Evolutionary conservation across 37 sponge, comb jelly and placozoan genomes (phyloP).

Genomic region (Haliclona indistincta): DNA sequence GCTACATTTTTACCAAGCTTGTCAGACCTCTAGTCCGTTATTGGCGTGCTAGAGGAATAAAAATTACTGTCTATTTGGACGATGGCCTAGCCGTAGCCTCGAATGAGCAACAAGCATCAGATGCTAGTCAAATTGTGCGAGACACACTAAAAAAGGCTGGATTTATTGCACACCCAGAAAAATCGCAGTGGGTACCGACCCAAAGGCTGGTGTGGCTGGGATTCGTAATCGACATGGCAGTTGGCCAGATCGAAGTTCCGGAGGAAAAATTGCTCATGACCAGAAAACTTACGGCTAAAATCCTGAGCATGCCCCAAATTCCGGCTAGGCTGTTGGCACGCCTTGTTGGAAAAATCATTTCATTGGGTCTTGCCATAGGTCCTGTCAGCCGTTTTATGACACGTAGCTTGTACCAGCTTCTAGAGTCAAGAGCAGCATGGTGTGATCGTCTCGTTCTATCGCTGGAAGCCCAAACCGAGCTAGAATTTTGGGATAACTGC

Average conservation of each 20-base stretch:
- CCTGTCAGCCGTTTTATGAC: neutral
- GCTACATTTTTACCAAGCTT: slow-evolving; percentile 40
- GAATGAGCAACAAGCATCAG: neutral
- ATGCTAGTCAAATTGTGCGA: neutral
- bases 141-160: slow-evolving; percentile 4
- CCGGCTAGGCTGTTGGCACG: neutral
- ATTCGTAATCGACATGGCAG: slow-evolving; percentile 1
- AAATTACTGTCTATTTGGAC: slow-evolving; percentile 33
- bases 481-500: slow-evolving; percentile 23
- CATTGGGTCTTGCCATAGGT: slow-evolving; percentile 18
- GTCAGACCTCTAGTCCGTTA: slow-evolving; percentile 16
- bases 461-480: slow-evolving; percentile 1
- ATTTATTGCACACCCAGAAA: neutral
- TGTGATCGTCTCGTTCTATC: neutral
- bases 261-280: neutral
- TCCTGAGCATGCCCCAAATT: neutral
- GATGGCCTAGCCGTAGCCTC: slow-evolving; percentile 19
- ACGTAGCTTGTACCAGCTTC: neutral
- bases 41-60: slow-evolving; percentile 26
- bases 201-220: neutral
- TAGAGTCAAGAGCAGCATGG: neutral
- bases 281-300: too few relatives aligned
- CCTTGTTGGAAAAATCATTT: slow-evolving; percentile 16
- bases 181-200: neutral
- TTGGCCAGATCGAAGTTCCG: neutral